Percentiles rank a stretch among this genome's conserved stretches.
These are phyloP conservation scores for Leistus spinibarbis DNA, from an alignment of 2,888 invertebrate species.

Conservation along the genomic window DNA sequence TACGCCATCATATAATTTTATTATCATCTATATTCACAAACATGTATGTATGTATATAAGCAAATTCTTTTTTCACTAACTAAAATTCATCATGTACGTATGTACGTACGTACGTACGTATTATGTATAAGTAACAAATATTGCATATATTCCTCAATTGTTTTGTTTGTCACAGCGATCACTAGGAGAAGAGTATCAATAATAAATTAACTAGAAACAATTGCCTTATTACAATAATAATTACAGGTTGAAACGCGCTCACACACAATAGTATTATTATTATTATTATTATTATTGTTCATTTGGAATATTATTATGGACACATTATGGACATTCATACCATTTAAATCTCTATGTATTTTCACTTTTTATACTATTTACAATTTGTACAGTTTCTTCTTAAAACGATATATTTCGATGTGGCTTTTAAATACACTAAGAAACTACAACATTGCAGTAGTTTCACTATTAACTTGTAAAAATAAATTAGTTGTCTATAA, in stretches of 20 bases:
- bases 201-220: slow-evolving; percentile 30
- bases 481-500: neutral
- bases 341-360: slow-evolving; percentile 1
- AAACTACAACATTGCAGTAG: neutral
- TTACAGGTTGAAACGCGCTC: slow-evolving; percentile 19
- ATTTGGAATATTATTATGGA: slow-evolving; percentile 32
- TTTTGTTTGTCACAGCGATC: neutral
- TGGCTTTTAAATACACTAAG: neutral
- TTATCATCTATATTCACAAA: slow-evolving; percentile 37
- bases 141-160: slow-evolving; percentile 25
- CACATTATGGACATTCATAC: slow-evolving; percentile 22
- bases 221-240: slow-evolving; percentile 1
- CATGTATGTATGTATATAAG: slow-evolving; percentile 31
- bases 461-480: neutral
- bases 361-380: slow-evolving; percentile 16
- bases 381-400: slow-evolving; percentile 33
- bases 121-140: slow-evolving; percentile 33
- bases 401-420: neutral
- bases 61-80: slow-evolving; percentile 19
- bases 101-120: neutral
- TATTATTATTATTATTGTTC: slow-evolving; percentile 10
- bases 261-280: too few relatives aligned
- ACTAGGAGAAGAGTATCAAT: slow-evolving; percentile 21
- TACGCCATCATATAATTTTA: slow-evolving; percentile 28
- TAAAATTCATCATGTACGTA: slow-evolving; percentile 15